A percentile compares a stretch with the other conserved stretches of the same genome.
phyloP scores from a whole-genome alignment of 2,113 vertebrate species.

The Neotragus moschatus region DNA sequence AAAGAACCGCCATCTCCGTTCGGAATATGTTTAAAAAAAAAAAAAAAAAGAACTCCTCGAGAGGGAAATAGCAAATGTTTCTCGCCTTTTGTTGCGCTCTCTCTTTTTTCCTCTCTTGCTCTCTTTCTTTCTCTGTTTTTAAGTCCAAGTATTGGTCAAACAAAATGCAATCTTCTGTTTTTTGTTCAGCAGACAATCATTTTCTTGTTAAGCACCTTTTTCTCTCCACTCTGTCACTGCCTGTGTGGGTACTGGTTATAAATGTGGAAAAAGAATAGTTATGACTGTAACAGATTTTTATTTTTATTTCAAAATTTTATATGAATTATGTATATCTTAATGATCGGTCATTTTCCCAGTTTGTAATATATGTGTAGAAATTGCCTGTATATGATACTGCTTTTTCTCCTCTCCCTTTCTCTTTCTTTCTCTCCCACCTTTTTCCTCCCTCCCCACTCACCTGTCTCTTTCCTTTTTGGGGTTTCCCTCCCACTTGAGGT shows the following conservation, averaged over 20 bases:
- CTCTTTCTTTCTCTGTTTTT: conserved; percentile 71
- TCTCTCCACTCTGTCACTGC: conserved; percentile 98
- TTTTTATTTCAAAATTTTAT: conserved; percentile 99
- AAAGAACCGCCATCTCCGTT: conserved; percentile 71
- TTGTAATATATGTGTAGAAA: conserved; percentile 99
- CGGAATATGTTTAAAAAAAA: conserved; percentile 85
- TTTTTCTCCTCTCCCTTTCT: conserved; percentile 80
- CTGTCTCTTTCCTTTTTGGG: conserved; percentile 80
- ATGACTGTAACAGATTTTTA: conserved; percentile 99
- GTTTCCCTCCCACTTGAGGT: conserved; percentile 89
- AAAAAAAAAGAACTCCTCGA: conserved; percentile 87
- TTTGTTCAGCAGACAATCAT: conserved; percentile 99
- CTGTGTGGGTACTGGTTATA: conserved; percentile 99
- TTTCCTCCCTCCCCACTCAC: background rate
- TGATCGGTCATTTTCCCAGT: conserved; percentile 98
- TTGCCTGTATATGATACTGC: conserved; percentile 98
- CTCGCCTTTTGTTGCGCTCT: conserved; percentile 82
- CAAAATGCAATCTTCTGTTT: conserved; percentile 92
- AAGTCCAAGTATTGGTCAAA: conserved; percentile 88
- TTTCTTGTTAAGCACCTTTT: conserved; percentile 99
- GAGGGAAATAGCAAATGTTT: conserved; percentile 93
- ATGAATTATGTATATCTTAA: conserved; percentile 99
- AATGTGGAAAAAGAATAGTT: conserved; percentile 98
- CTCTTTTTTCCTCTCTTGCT: conserved; percentile 63
- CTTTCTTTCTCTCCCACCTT: conserved; percentile 7